These are phyloP conservation scores for Gymnothorax reevesii DNA, from an alignment of 2,797 vertebrate genomes.

Conservation along the genomic window DNA sequence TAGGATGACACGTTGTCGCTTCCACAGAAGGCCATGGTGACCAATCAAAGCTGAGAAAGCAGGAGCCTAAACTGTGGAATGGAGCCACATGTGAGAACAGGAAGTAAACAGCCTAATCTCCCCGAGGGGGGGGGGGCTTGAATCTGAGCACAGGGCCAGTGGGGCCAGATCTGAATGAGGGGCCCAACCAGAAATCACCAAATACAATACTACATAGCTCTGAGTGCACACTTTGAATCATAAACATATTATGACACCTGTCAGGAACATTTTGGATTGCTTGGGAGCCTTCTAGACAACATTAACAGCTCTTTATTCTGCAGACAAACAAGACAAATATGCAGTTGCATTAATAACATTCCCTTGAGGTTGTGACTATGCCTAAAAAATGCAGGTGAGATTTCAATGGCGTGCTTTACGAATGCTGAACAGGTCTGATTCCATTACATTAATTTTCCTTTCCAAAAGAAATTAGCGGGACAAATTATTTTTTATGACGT, in stretches of 20 bases:
- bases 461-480: neutral
- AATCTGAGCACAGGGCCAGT: no score
- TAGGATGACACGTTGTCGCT: constrained; percentile 76
- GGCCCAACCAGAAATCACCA: neutral
- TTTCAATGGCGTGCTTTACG: neutral
- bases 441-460: neutral
- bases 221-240: neutral
- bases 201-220: neutral
- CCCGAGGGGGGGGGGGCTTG: no score
- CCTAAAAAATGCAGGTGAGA: neutral
- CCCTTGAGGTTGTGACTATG: neutral
- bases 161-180: neutral
- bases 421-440: neutral
- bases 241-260: no score
- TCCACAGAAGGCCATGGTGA: constrained; percentile 88
- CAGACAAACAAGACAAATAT: neutral
- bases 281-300: neutral
- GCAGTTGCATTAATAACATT: neutral
- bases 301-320: neutral
- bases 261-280: neutral
- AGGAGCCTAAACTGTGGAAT: constrained; percentile 25
- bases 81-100: neutral
- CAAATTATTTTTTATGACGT: neutral
- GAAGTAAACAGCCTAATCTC: no score
- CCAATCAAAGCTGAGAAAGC: constrained; percentile 43